These are phyloP conservation scores for Delphinus delphis DNA, from an alignment of 2,113 vertebrate species.

Conservation along the genomic window DNA sequence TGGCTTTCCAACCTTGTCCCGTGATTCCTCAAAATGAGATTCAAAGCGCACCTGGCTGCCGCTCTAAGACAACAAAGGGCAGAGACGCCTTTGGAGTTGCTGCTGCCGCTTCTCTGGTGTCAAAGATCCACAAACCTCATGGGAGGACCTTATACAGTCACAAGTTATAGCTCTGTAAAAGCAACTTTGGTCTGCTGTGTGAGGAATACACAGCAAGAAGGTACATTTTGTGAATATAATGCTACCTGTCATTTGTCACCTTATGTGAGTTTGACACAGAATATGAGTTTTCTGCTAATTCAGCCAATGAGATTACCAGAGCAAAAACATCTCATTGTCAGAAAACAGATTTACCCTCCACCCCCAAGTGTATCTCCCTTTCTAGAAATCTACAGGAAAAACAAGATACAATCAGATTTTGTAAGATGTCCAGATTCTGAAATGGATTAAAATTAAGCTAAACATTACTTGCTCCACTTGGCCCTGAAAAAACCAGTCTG, in stretches of 20 bases:
- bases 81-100: not conserved
- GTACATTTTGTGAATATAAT: slow-evolving; percentile 25
- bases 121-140: not conserved
- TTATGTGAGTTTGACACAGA: slow-evolving; percentile 45
- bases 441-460: slow-evolving; percentile 42
- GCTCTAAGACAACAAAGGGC: not conserved
- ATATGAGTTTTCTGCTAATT: slow-evolving; percentile 64
- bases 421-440: slow-evolving; percentile 30
- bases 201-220: slow-evolving; percentile 41
- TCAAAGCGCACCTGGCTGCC: not conserved
- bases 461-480: slow-evolving; percentile 21
- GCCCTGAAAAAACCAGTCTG: not conserved
- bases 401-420: slow-evolving; percentile 13
- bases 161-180: not conserved
- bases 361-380: not conserved
- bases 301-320: slow-evolving; percentile 43
- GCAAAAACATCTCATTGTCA: slow-evolving; percentile 41
- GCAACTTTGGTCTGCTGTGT: not conserved
- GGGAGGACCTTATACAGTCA: slow-evolving; percentile 14
- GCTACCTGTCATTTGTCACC: slow-evolving; percentile 36
- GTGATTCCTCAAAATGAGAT: not conserved
- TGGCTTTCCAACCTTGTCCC: not conserved
- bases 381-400: slow-evolving; percentile 56
- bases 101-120: slow-evolving; percentile 11
- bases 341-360: slow-evolving; percentile 45